Evolutionary conservation across 2,888 invertebrate genomes (phyloP).

Genomic region (Antheraea yamamai): DNA sequence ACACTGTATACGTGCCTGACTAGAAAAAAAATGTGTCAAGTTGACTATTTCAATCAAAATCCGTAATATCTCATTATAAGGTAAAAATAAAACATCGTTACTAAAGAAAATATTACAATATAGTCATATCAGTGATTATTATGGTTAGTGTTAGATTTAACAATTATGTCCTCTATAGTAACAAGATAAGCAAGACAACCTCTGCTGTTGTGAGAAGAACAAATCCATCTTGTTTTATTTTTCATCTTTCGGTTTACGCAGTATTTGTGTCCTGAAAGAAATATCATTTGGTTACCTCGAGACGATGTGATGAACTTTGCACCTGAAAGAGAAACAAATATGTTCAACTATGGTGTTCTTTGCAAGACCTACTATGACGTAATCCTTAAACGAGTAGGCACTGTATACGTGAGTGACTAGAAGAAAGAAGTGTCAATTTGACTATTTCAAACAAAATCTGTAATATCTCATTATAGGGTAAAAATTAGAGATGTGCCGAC

Average conservation of each 20-base stretch:
- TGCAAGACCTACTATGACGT: too few relatives aligned
- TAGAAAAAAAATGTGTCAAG: too few relatives aligned
- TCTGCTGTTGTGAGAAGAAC: conserved; percentile 22
- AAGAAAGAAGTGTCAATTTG: too few relatives aligned
- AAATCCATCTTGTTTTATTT: conserved; percentile 25
- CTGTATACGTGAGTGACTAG: too few relatives aligned
- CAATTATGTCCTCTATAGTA: conserved; percentile 34
- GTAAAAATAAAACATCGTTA: not conserved
- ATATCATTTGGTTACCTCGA: conserved; percentile 41
- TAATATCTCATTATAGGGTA: too few relatives aligned
- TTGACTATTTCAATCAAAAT: too few relatives aligned
- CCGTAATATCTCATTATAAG: too few relatives aligned
- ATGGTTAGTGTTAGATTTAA: conserved; percentile 29
- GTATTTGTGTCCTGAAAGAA: conserved; percentile 42
- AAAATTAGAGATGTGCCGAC: too few relatives aligned
- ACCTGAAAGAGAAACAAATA: conserved; percentile 28
- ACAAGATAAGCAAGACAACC: conserved; percentile 41
- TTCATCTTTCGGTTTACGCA: conserved; percentile 41
- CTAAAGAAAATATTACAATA: not conserved
- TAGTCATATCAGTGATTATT: not conserved
- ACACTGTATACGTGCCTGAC: too few relatives aligned
- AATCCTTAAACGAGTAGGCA: too few relatives aligned
- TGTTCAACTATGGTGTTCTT: too few relatives aligned
- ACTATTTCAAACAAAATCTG: too few relatives aligned
- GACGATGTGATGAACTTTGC: conserved; percentile 33